Percentiles rank a stretch among this genome's conserved stretches.
phyloP scores from a whole-genome alignment of 2,888 invertebrate species.

The Suillia variegata region DNA sequence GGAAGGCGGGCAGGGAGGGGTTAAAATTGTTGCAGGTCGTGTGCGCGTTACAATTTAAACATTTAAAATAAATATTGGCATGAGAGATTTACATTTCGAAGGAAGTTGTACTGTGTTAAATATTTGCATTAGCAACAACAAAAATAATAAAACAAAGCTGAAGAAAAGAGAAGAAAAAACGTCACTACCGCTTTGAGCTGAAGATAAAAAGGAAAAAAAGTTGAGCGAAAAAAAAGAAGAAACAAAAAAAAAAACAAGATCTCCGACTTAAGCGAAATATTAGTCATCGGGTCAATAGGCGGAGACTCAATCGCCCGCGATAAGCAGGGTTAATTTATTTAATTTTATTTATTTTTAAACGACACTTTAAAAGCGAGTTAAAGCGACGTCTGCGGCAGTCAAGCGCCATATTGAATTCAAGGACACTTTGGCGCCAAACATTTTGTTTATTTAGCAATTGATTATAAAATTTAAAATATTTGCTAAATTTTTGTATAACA shows the following conservation, averaged over 20 bases:
- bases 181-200: neutral
- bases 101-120: neutral
- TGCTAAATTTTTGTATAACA: too few relatives aligned
- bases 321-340: too few relatives aligned
- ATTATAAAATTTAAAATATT: too few relatives aligned
- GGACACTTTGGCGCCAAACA: neutral
- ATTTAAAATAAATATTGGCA: neutral
- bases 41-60: too few relatives aligned
- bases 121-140: slow-evolving; percentile 1
- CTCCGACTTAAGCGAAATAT: neutral
- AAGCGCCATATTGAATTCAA: neutral
- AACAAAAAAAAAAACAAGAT: too few relatives aligned
- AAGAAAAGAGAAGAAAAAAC: neutral
- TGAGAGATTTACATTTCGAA: neutral
- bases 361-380: too few relatives aligned
- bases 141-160: too few relatives aligned
- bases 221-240: too few relatives aligned
- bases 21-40: too few relatives aligned
- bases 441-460: too few relatives aligned
- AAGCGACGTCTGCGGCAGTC: neutral
- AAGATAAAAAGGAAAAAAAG: neutral
- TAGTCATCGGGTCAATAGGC: neutral
- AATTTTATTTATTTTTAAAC: too few relatives aligned
- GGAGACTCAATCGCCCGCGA: neutral
- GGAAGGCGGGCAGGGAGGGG: too few relatives aligned